Evolutionary conservation across 2,113 vertebrate species (phyloP), one percentile per base, ranked within the genome.

Genomic region (Gadus chalcogrammus): DNA sequence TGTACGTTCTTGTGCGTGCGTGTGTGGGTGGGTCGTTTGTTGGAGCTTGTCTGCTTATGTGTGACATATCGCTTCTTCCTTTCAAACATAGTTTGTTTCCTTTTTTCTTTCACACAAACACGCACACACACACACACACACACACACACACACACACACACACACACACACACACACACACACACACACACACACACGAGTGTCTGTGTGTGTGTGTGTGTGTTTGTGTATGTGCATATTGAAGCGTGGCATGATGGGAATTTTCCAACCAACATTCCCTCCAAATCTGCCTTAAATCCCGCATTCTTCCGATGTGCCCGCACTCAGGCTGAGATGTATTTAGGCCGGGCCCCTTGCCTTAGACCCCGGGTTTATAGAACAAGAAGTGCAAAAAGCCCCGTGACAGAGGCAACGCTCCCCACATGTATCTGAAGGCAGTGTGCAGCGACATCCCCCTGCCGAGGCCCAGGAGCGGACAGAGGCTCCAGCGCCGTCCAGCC

Each of bases 391-490:
- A 18, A 65, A n/a, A 60, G 42, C 16, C 31, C 79, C 76, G 72
- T 74, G 82, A 76, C 77, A 74, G 73, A 62, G 2, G 67, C 58
- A 42, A 56, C 27, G 68, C 73, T 65, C 63, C 66, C 70, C 76
- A 73, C 78, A 88, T 90, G 88, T 84, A 87, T 78, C 81, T 90
- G 56, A 89, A 90, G 77, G 87, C 86, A 61, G 88, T 83, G 53
- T 88, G 84, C 73, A 77, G 65, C 62, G 85, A 90, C 20, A 72
- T 88, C 74, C 69, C 82, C 0, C 61, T 82, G 56, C 28, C 82
- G 60, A 84, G 84, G 63, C 80, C 70, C 71, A 88, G 85, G 85
- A 83, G 70, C 66, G 79, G 65, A 68, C 85, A 66, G 15, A 83
- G 81, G 69, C 79, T 73, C 63, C 84, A 88, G 15, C 87, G 72